Base-by-base conservation (phyloP, 2,113 vertebrate species). In the Podarcis raffonei region DNA sequence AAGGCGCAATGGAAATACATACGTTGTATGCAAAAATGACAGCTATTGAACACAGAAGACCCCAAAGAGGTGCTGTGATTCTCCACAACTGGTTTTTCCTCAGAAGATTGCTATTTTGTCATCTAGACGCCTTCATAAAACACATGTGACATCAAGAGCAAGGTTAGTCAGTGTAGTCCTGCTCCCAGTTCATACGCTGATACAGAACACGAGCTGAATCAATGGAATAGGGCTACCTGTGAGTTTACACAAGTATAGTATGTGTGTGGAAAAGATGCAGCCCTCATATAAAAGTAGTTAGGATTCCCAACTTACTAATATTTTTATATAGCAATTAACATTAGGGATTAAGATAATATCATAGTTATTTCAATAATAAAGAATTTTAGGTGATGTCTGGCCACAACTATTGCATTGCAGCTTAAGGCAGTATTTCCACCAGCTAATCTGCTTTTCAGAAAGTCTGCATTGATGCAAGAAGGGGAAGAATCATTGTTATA, bases 331-430 rank as follows among this genome's bases (percentile, higher is more conserved):
- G n/a, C 15, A 62, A 62, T 62, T 62, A 92, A 84, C 77, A 90
- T 71, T 76, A 91, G n/a, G 32, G 57, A n/a, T 57, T 22, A 37
- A 90, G 92, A 95, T 89, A 37, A 91, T 92, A 94, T 90, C 42
- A 92, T 91, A 89, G 90, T 77, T 90, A 92, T 93, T 93, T 94
- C 79, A 88, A 90, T 71, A 85, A 93, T 92, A 88, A 27, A 83
- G 37, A 30, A 35, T 57, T 92, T 65, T 74, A n/a, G 77, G 83
- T 90, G 87, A 89, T 88, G 5, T 30, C 22, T 93, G 65, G 65
- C 74, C 83, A 65, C 57, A 37, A 85, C 79, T 86, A n/a, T 86
- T 68, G n/a, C 89, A 69, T 37, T 4, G 65, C 57, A n/a, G 2
- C 9, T 88, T 66, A 72, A 81, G 0, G 68, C 25, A 86, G 37